Evolutionary conservation across 2,113 vertebrate genomes (phyloP).

Genomic region (Haplochromis burtoni): DNA sequence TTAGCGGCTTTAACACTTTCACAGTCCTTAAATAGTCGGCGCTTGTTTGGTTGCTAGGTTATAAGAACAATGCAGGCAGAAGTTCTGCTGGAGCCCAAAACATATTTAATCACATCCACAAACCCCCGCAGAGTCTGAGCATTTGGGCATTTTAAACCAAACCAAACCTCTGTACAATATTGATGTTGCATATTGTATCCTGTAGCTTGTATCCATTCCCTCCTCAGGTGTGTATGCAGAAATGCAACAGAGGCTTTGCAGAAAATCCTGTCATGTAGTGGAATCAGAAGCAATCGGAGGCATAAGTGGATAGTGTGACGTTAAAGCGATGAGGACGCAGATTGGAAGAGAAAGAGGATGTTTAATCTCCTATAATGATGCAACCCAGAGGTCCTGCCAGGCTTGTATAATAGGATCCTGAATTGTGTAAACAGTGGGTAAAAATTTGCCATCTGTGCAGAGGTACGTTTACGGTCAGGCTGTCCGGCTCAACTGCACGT

Average conservation of each 20-base stretch:
- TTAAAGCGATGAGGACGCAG: not conserved
- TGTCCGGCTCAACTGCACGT: not conserved
- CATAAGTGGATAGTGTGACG: conserved; percentile 9
- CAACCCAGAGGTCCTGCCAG: conserved; percentile 37
- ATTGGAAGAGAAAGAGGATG: conserved; percentile 16
- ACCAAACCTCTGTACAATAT: not conserved
- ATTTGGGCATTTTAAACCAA: not conserved
- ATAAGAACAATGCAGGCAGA: conserved; percentile 2
- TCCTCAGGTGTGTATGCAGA: not conserved
- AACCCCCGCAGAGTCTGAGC: not conserved
- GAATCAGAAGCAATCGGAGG: conserved; percentile 24
- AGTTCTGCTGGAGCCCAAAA: not conserved
- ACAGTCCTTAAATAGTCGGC: conserved; percentile 37
- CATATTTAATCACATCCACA: not conserved
- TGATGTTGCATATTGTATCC: not conserved
- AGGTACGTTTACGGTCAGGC: conserved; percentile 28
- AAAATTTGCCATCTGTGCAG: conserved; percentile 43
- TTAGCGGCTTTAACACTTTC: conserved; percentile 24
- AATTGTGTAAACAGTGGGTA: not conserved
- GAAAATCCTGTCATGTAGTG: conserved; percentile 20
- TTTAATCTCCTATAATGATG: conserved; percentile 60
- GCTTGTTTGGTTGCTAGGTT: conserved; percentile 46
- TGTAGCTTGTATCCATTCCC: not conserved
- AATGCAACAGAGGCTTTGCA: not conserved
- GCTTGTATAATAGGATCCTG: conserved; percentile 37